Conservation (phyloP, 2,113 vertebrate species). For the Chaetops frenatus region DNA sequence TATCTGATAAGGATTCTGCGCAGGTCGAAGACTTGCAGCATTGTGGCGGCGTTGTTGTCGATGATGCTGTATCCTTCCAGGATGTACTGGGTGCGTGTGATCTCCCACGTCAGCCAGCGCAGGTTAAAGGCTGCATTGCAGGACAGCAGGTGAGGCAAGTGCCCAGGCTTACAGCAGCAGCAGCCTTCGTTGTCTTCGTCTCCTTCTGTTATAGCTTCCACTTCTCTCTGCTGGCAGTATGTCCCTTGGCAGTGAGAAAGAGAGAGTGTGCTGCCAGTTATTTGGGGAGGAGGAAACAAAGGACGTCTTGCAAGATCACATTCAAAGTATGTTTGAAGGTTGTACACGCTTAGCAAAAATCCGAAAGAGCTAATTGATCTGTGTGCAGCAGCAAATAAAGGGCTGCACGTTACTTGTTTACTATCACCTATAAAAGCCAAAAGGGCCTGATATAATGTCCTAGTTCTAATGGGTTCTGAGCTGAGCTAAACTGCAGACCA, state of each 20-base stretch:
- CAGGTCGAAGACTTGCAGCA: constrained; percentile 96
- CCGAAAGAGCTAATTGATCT: neutral
- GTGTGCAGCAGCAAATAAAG: neutral
- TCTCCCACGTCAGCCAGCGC: constrained; percentile 97
- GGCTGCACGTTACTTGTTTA: neutral
- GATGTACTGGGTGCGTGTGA: constrained; percentile 89
- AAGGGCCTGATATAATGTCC: neutral
- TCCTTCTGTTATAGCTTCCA: constrained; percentile 95
- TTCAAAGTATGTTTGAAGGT: neutral
- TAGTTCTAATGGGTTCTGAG: neutral
- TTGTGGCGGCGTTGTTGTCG: constrained; percentile 93
- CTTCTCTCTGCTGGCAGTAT: constrained; percentile 97
- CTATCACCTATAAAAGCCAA: neutral
- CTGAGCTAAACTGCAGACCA: neutral
- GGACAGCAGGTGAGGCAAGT: constrained; percentile 89
- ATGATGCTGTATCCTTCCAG: constrained; percentile 96
- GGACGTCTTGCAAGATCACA: neutral
- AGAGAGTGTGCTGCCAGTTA: constrained; percentile 29
- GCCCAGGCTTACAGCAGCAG: constrained; percentile 92
- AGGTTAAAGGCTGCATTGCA: constrained; percentile 95
- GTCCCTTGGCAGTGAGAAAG: constrained; percentile 79
- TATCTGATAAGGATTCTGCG: constrained; percentile 92
- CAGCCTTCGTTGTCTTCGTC: constrained; percentile 91
- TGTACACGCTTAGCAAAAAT: neutral
- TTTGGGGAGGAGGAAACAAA: neutral